phyloP scores from a whole-genome alignment of 2,888 invertebrate species.

The Epistrophella euchroma region DNA sequence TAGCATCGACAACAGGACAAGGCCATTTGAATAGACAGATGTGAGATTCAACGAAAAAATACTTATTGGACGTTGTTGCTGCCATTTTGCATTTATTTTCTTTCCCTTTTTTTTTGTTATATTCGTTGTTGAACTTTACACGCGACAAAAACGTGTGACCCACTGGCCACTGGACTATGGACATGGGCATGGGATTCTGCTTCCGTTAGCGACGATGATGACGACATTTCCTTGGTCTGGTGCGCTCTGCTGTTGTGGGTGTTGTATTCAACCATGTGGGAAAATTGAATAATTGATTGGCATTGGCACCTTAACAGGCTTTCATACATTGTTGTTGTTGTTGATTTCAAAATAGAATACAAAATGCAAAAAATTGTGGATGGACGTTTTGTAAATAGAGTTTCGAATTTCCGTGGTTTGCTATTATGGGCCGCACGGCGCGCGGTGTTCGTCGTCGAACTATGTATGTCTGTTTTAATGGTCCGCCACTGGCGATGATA shows the following conservation, averaged over 20 bases:
- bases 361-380: constrained; percentile 15
- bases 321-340: constrained; percentile 59
- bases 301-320: constrained; percentile 74
- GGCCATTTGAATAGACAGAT: constrained; percentile 51
- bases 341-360: constrained; percentile 46
- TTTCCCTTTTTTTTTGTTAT: constrained; percentile 15
- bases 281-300: constrained; percentile 75
- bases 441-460: not conserved
- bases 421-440: not conserved
- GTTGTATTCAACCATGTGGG: constrained; percentile 64
- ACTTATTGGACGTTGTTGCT: constrained; percentile 51
- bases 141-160: constrained; percentile 27
- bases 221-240: constrained; percentile 31
- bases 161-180: constrained; percentile 32
- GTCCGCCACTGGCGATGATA: constrained; percentile 32
- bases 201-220: constrained; percentile 29
- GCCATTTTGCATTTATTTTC: constrained; percentile 38
- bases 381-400: constrained; percentile 29
- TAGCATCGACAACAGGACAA: constrained; percentile 15
- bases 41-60: constrained; percentile 43
- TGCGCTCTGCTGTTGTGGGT: constrained; percentile 37
- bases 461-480: constrained; percentile 40
- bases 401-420: constrained; percentile 37
- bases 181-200: not conserved
- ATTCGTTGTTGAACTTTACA: constrained; percentile 39